Evolutionary conservation across 2,797 vertebrate species (phyloP).

Genomic region (Rhinogobio ventralis): DNA sequence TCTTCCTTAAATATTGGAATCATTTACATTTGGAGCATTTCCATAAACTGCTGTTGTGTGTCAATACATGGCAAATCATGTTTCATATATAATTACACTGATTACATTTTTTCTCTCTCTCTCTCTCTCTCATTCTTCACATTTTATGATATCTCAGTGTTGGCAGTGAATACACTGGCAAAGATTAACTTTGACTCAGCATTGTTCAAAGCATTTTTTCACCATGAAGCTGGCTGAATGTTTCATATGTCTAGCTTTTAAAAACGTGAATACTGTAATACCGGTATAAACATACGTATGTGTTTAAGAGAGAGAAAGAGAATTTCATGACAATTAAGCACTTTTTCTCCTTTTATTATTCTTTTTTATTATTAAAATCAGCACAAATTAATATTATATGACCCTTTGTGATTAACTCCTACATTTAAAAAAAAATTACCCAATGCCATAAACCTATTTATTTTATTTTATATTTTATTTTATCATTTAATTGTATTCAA

Average conservation of each 20-base stretch:
- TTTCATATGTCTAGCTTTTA: neutral
- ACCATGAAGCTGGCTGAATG: neutral
- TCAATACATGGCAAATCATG: neutral
- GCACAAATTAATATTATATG: neutral
- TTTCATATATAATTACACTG: neutral
- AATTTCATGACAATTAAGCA: too few relatives aligned
- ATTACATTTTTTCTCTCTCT: neutral
- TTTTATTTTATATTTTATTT: neutral
- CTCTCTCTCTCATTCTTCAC: neutral
- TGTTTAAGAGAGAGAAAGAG: neutral
- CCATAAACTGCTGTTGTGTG: neutral
- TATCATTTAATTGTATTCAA: neutral
- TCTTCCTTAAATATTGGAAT: neutral
- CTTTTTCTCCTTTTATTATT: neutral
- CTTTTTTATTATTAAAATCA: neutral
- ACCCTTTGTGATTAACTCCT: neutral
- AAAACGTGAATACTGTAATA: neutral
- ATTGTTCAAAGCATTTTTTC: conserved; percentile 10
- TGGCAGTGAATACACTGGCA: conserved; percentile 8
- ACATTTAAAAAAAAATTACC: too few relatives aligned
- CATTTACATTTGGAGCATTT: neutral
- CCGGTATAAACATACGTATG: neutral
- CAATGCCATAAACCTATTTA: too few relatives aligned
- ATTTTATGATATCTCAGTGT: neutral
- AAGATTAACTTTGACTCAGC: neutral